Conservation (phyloP, 1,140 invertebrate genomes). For the Lanistes nyassanus region DNA sequence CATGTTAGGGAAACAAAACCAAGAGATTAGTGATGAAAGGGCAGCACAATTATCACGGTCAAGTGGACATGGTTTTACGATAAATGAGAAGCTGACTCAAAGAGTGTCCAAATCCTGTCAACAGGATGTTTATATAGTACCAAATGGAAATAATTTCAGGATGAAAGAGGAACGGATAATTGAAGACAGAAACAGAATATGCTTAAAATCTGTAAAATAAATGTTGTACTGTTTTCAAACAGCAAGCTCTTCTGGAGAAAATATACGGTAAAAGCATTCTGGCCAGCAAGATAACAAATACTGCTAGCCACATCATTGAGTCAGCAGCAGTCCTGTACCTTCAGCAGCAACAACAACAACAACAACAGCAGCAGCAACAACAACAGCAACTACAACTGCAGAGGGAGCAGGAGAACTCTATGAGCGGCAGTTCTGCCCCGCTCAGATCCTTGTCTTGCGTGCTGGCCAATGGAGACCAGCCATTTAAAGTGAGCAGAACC, state of each 20-base stretch:
- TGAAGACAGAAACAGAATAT: too few species aligned
- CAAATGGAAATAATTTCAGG: too few species aligned
- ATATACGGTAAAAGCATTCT: conserved; percentile 85
- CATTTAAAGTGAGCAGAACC: conserved; percentile 49
- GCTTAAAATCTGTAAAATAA: too few species aligned
- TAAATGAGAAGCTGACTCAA: too few species aligned
- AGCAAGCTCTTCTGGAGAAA: conserved; percentile 76
- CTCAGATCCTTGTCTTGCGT: conserved; percentile 20
- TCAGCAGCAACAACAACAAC: conserved; percentile 47
- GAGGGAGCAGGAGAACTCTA: conserved; percentile 18
- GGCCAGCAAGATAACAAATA: conserved; percentile 53
- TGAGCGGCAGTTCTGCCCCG: not conserved
- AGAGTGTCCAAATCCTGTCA: too few species aligned
- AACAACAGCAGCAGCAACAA: conserved; percentile 38
- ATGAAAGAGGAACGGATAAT: too few species aligned
- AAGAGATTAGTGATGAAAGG: too few species aligned
- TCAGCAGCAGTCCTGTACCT: conserved; percentile 80
- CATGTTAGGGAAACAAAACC: too few species aligned
- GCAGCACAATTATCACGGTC: too few species aligned
- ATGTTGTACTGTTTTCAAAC: not conserved
- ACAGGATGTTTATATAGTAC: too few species aligned
- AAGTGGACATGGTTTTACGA: too few species aligned
- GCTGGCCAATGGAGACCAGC: conserved; percentile 45
- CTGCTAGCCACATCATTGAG: conserved; percentile 79
- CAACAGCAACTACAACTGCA: conserved; percentile 22